A percentile compares a stretch with the other conserved stretches of the same genome.
Evolutionary conservation across 2,113 vertebrate genomes (phyloP).

Genomic region (Gracilinanus agilis): DNA sequence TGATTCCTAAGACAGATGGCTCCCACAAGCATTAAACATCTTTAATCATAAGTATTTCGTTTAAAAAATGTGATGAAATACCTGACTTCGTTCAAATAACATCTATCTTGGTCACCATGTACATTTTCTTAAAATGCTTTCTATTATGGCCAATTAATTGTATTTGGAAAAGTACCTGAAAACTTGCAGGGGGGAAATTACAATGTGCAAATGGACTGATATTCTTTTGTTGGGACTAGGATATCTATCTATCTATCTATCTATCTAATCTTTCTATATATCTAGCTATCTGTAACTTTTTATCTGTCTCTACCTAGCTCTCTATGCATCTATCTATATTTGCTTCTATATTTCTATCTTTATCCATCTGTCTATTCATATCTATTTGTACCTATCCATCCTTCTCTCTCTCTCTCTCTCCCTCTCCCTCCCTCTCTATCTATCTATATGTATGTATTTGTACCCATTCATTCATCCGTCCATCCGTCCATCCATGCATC

Average conservation of each 20-base stretch:
- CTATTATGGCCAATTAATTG: background rate
- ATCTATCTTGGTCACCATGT: background rate
- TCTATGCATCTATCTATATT: no score
- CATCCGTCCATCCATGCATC: no score
- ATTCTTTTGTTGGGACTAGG: background rate
- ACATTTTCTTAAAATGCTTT: conserved; percentile 45
- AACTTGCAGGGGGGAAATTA: background rate
- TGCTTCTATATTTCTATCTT: no score
- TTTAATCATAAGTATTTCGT: conserved; percentile 28
- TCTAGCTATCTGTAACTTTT: no score
- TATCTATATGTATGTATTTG: no score
- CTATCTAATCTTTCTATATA: no score
- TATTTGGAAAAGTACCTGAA: background rate
- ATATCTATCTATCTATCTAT: background rate
- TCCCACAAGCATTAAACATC: background rate
- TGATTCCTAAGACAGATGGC: background rate
- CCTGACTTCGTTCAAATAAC: background rate
- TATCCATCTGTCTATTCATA: no score
- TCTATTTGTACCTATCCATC: no score
- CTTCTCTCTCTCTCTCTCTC: no score
- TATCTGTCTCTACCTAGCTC: no score
- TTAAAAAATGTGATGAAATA: conserved; percentile 6
- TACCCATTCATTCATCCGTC: no score
- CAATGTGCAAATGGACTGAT: background rate
- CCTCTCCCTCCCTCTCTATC: no score